Evolutionary conservation across 1,140 invertebrate genomes (phyloP).

Genomic region (Euwallacea similis): DNA sequence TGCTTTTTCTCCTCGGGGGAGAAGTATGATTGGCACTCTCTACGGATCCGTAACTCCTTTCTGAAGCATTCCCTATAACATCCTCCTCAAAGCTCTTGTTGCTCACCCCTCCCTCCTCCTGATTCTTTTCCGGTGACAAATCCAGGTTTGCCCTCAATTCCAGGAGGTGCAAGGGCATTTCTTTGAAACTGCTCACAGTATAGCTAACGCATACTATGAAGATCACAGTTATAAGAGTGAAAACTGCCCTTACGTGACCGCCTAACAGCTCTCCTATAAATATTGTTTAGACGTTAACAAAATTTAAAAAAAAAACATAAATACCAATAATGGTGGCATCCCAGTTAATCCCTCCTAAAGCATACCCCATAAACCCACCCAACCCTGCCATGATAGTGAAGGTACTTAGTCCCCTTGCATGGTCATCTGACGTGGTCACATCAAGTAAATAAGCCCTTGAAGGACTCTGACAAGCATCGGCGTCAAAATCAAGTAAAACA

Average conservation of each 20-base stretch:
- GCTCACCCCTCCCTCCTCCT: neutral
- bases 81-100: constrained; percentile 32
- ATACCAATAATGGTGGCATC: constrained; percentile 78
- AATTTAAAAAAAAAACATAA: neutral
- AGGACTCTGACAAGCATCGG: constrained; percentile 94
- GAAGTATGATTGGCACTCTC: neutral
- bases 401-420: constrained; percentile 87
- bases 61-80: constrained; percentile 4
- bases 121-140: neutral
- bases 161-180: constrained; percentile 74
- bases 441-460: constrained; percentile 90
- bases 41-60: constrained; percentile 39
- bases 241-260: constrained; percentile 88
- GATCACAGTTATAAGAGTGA: constrained; percentile 84
- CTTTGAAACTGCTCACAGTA: constrained; percentile 84
- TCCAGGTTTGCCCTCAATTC: constrained; percentile 45
- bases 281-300: constrained; percentile 12
- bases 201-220: constrained; percentile 79
- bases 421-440: constrained; percentile 89
- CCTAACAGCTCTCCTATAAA: constrained; percentile 70
- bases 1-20: constrained; percentile 35
- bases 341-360: constrained; percentile 92
- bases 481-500: constrained; percentile 91
- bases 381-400: constrained; percentile 96
- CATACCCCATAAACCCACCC: constrained; percentile 91